phyloP scores from a whole-genome alignment of 1,140 invertebrate genomes.

The Trichonephila clavipes region DNA sequence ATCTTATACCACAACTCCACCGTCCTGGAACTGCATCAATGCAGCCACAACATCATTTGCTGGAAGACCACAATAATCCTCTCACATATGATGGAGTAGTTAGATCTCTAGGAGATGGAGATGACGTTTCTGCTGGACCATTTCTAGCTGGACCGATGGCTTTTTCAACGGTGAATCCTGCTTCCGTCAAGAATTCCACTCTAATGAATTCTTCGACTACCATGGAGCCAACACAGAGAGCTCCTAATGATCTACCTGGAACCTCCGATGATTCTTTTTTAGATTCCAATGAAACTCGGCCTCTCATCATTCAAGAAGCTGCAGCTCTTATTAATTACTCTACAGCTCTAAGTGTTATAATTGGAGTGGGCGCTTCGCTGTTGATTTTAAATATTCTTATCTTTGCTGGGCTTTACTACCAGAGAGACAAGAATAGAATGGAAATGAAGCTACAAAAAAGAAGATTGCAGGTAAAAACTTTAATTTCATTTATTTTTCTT shows the following conservation, averaged over 20 bases:
- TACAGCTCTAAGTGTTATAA: slow-evolving; percentile 93
- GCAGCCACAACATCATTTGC: slow-evolving; percentile 90
- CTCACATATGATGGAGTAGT: slow-evolving; percentile 82
- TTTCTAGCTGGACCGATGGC: not conserved
- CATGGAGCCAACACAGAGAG: slow-evolving; percentile 15
- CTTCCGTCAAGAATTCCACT: not conserved
- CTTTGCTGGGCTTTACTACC: slow-evolving; percentile 95
- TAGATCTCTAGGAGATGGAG: slow-evolving; percentile 83
- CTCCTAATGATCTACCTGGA: not conserved
- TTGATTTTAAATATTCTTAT: slow-evolving; percentile 95
- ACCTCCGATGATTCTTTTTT: not conserved
- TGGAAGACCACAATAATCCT: slow-evolving; percentile 85
- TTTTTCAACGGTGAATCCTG: not conserved
- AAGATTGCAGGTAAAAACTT: slow-evolving; percentile 57
- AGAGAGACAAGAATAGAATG: slow-evolving; percentile 85
- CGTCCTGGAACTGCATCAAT: slow-evolving; percentile 87
- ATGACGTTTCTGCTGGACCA: slow-evolving; percentile 81
- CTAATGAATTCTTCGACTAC: not conserved
- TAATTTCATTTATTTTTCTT: too few species aligned
- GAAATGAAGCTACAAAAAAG: slow-evolving; percentile 69
- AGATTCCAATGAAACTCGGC: slow-evolving; percentile 1
- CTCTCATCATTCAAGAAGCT: not conserved
- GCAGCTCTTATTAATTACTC: slow-evolving; percentile 84
- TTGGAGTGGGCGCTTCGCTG: slow-evolving; percentile 93
- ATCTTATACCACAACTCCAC: slow-evolving; percentile 93